phyloP scores from a whole-genome alignment of 2,888 invertebrate genomes.

The Mystacides longicornis region DNA sequence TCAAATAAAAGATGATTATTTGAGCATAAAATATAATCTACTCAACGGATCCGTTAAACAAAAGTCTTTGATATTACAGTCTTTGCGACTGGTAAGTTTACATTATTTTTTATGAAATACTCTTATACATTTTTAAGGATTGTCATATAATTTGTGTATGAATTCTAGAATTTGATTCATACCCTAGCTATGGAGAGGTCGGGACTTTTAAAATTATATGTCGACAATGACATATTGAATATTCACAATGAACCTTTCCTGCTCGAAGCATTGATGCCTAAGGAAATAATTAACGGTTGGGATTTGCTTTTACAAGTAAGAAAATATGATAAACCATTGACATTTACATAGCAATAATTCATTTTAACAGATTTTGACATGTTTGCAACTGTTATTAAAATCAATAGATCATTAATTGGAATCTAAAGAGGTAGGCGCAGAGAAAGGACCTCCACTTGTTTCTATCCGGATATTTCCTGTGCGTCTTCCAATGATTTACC shows the following conservation, averaged over 20 bases:
- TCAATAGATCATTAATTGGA: no score
- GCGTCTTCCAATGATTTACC: no score
- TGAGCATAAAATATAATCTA: constrained; percentile 17
- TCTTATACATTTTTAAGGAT: not conserved
- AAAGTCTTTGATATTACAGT: constrained; percentile 21
- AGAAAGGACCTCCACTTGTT: no score
- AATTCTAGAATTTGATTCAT: constrained; percentile 37
- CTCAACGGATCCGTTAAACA: constrained; percentile 19
- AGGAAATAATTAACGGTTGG: constrained; percentile 25
- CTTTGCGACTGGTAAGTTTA: constrained; percentile 20
- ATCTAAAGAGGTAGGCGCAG: no score
- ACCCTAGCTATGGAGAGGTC: constrained; percentile 34
- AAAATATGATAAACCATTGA: not conserved
- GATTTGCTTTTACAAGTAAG: constrained; percentile 29
- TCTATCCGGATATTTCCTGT: no score
- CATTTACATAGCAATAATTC: not conserved
- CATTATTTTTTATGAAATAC: not conserved
- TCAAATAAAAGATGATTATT: constrained; percentile 12
- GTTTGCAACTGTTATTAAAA: no score
- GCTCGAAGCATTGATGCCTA: constrained; percentile 28
- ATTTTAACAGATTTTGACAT: not conserved
- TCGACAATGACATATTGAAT: constrained; percentile 39
- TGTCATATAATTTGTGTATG: not conserved
- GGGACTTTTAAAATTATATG: constrained; percentile 36
- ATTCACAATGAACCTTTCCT: constrained; percentile 29